Conservation (phyloP, 1,140 invertebrate genomes). For the Hyposmocoma kahamanoa region DNA sequence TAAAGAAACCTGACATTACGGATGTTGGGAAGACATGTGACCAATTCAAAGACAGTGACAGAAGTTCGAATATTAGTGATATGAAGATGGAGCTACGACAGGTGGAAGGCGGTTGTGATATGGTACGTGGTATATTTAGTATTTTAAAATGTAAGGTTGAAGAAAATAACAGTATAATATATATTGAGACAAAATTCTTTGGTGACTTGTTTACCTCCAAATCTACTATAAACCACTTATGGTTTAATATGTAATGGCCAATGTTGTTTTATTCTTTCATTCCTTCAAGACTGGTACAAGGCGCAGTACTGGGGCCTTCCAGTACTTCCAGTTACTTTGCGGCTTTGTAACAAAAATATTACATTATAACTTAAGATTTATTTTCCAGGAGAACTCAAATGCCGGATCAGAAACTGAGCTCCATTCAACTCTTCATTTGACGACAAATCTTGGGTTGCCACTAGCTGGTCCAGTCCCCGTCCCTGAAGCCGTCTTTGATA, state of each 20-base stretch:
- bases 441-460: conserved; percentile 51
- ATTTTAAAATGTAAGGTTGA: neutral
- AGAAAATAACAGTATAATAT: too few species aligned
- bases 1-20: conserved; percentile 56
- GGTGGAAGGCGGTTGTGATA: conserved; percentile 55
- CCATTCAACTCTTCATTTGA: conserved; percentile 47
- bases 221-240: too few species aligned
- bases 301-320: too few species aligned
- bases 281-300: too few species aligned
- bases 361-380: too few species aligned
- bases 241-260: too few species aligned
- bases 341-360: too few species aligned
- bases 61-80: conserved; percentile 56
- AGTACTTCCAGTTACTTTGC: too few species aligned
- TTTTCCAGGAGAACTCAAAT: conserved; percentile 25
- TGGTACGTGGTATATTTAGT: conserved; percentile 32
- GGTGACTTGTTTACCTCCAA: too few species aligned
- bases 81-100: conserved; percentile 55
- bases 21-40: conserved; percentile 45
- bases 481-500: conserved; percentile 43
- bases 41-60: conserved; percentile 52
- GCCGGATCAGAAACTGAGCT: conserved; percentile 50
- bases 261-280: too few species aligned
- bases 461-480: conserved; percentile 48
- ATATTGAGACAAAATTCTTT: too few species aligned